These are phyloP conservation scores for Apteryx owenii DNA, from an alignment of 2,113 vertebrate genomes.

Conservation along the genomic window DNA sequence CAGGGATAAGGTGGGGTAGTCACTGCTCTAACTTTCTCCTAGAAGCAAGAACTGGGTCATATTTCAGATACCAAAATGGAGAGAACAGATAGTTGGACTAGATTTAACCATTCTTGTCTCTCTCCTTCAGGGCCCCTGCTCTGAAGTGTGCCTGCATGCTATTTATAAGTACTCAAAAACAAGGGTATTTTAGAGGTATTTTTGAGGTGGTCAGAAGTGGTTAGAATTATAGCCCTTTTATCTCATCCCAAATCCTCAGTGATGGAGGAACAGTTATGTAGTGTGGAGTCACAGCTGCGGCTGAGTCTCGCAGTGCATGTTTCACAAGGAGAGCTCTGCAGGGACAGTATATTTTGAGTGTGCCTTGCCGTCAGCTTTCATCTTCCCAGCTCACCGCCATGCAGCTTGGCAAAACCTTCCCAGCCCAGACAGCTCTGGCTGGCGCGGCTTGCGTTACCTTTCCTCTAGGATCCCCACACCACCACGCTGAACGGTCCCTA, in stretches of 20 bases:
- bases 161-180: neutral
- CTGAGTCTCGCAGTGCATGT: neutral
- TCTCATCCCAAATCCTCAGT: neutral
- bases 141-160: neutral
- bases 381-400: neutral
- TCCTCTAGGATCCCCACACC: neutral
- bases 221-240: neutral
- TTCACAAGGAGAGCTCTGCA: conserved; percentile 50
- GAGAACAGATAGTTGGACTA: neutral
- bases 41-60: neutral
- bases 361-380: conserved; percentile 16
- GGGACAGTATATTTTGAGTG: conserved; percentile 61
- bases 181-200: neutral
- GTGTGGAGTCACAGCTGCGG: conserved; percentile 1
- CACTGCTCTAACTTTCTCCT: neutral
- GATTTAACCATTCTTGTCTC: neutral
- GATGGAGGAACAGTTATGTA: neutral
- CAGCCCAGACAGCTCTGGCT: neutral
- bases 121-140: neutral
- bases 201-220: neutral
- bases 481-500: neutral
- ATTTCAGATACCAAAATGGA: neutral
- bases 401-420: neutral
- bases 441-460: neutral
- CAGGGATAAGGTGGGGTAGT: neutral